Conservation (phyloP, 2,113 vertebrate species). For the Zosterops lateralis region DNA sequence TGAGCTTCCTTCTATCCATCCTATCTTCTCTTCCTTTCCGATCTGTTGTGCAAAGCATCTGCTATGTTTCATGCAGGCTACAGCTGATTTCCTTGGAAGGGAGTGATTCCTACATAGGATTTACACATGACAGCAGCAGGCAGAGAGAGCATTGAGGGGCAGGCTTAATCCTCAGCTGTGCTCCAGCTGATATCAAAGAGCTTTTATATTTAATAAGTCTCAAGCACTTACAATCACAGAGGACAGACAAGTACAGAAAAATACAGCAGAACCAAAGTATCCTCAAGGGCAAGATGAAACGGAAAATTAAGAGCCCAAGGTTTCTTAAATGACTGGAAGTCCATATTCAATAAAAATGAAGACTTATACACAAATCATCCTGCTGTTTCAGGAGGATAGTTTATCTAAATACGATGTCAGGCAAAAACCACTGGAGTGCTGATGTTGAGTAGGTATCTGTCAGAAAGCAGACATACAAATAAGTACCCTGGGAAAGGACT, state of each 20-base stretch:
- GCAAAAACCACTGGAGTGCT: background rate
- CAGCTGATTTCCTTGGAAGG: conserved; percentile 16
- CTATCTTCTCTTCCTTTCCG: background rate
- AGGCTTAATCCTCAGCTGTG: conserved; percentile 61
- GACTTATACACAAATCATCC: background rate
- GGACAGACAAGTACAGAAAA: conserved; percentile 30
- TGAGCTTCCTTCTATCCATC: too few relatives aligned
- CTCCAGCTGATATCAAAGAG: conserved; percentile 54
- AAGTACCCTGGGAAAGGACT: background rate
- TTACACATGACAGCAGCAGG: conserved; percentile 45
- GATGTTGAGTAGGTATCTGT: background rate
- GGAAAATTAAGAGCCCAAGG: background rate
- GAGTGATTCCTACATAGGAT: background rate
- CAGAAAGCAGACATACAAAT: background rate
- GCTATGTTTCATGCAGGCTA: background rate
- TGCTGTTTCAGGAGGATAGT: background rate
- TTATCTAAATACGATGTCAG: conserved; percentile 1
- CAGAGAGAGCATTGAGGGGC: background rate
- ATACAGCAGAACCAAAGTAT: background rate
- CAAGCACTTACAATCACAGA: conserved; percentile 22
- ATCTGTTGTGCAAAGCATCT: conserved; percentile 25
- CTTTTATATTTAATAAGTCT: conserved; percentile 52
- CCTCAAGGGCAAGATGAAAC: conserved; percentile 4
- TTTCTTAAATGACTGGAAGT: conserved; percentile 8
- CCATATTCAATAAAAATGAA: background rate